These are phyloP conservation scores for Philonicus albiceps DNA, from an alignment of 2,888 invertebrate genomes.

Conservation along the genomic window DNA sequence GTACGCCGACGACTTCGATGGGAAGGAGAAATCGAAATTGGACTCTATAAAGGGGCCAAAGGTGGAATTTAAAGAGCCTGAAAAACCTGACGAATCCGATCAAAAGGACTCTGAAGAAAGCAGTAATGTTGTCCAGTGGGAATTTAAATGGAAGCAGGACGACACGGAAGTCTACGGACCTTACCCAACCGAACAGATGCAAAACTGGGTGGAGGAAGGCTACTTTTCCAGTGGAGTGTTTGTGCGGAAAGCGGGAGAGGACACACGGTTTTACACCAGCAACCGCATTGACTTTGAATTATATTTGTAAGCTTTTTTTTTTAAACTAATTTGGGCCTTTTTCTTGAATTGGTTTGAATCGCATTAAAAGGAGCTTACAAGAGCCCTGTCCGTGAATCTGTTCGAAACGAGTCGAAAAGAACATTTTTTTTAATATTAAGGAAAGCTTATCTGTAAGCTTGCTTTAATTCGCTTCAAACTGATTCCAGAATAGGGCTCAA, in stretches of 20 bases:
- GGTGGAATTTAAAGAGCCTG: constrained; percentile 39
- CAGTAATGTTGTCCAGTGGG: constrained; percentile 75
- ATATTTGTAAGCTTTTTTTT: constrained; percentile 65
- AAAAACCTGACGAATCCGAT: constrained; percentile 19
- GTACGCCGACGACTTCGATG: constrained; percentile 92
- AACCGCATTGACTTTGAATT: constrained; percentile 93
- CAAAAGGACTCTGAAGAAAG: constrained; percentile 55
- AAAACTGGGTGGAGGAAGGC: constrained; percentile 85
- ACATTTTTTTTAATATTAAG: no score
- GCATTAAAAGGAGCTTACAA: no score
- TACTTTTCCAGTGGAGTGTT: constrained; percentile 86
- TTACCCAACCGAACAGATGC: constrained; percentile 85
- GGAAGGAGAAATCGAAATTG: constrained; percentile 72
- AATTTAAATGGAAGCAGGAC: constrained; percentile 86
- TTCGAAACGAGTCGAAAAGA: no score
- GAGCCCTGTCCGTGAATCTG: no score
- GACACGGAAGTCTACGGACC: constrained; percentile 84
- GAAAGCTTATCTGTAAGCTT: no score
- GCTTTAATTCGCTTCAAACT: no score
- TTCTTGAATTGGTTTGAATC: no score
- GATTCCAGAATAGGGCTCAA: no score
- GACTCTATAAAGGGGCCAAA: constrained; percentile 50
- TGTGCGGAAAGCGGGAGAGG: constrained; percentile 79
- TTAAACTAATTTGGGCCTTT: no score
- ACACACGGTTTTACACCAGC: constrained; percentile 83